Base-by-base conservation (phyloP, 2,797 vertebrate species). In the Anabacerthia variegaticeps region DNA sequence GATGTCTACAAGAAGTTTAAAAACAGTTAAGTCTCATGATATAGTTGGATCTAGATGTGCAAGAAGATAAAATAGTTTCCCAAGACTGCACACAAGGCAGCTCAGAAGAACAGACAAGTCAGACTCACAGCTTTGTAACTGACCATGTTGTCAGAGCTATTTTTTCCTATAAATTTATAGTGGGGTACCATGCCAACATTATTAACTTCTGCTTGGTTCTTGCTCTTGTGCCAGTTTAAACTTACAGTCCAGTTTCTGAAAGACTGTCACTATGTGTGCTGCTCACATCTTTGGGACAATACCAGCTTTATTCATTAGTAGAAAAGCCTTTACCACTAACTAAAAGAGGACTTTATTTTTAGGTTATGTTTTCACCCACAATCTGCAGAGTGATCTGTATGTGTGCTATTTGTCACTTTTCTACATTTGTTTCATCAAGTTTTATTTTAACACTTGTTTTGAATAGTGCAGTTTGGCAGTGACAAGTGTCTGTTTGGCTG, bases 291-390 rank as follows among this genome's bases (percentile, higher is more conserved):
- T 2, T 23, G 56, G 49, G 75, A 95, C 88, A 96, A 85, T 80
- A 73, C 74, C 34, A 44, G 78, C 94, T 77, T 93, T 95, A 83
- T 93, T 77, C 75, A 76, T 61, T 82, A 61, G 68, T 18, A 62
- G 68, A n/a, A 80, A 61, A 85, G 85, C 73, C 65, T 88, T 89
- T 22, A 39, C 78, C 36, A 20, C 72, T 41, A 34, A 89, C 68
- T 92, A 69, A 91, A 93, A 89, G 74, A 14, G 32, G 51, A 43
- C 65, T 95, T 95, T 95, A 95, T 96, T 94, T 96, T 95, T 89
- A 93, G 89, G 28, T 61, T 83, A 10, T 91, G 58, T 91, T 92
- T 94, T 95, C 81, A 69, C 34, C 32, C 71, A 43, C 75, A 77
- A 6, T 87, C 74, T 85, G 65, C 65, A 61, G 75, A 67, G 67